Percentiles rank a stretch among this genome's conserved stretches.
These are phyloP conservation scores for Erethizon dorsatum DNA, from an alignment of 2,797 vertebrate species.

Conservation along the genomic window DNA sequence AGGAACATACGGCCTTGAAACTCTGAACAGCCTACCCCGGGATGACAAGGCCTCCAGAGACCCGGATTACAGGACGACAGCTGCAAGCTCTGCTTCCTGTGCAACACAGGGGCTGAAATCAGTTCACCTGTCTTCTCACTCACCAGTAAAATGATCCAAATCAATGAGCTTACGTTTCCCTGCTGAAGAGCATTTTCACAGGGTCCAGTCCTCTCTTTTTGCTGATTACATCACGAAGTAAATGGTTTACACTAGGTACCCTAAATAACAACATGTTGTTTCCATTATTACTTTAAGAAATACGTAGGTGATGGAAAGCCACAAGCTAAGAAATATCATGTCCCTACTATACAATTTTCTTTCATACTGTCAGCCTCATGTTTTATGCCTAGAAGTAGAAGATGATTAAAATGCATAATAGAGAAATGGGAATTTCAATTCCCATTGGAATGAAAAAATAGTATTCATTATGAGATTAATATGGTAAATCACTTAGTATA, in stretches of 20 bases:
- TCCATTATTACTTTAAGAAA: conserved; percentile 6
- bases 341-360: neutral
- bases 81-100: neutral
- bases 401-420: neutral
- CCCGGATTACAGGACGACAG: neutral
- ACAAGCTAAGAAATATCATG: conserved; percentile 36
- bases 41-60: neutral
- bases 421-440: neutral
- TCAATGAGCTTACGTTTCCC: neutral
- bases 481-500: conserved; percentile 13
- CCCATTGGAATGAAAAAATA: neutral
- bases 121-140: neutral
- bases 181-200: neutral
- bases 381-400: conserved; percentile 29
- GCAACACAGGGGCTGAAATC: conserved; percentile 10
- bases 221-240: neutral
- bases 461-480: conserved; percentile 37
- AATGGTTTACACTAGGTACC: neutral
- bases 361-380: neutral
- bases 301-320: neutral
- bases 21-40: neutral
- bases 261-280: neutral
- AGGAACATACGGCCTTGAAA: neutral
- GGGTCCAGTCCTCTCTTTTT: neutral
- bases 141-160: conserved; percentile 32